These are phyloP conservation scores for Tangara arthus DNA, from an alignment of 2,797 vertebrate species.

Conservation along the genomic window DNA sequence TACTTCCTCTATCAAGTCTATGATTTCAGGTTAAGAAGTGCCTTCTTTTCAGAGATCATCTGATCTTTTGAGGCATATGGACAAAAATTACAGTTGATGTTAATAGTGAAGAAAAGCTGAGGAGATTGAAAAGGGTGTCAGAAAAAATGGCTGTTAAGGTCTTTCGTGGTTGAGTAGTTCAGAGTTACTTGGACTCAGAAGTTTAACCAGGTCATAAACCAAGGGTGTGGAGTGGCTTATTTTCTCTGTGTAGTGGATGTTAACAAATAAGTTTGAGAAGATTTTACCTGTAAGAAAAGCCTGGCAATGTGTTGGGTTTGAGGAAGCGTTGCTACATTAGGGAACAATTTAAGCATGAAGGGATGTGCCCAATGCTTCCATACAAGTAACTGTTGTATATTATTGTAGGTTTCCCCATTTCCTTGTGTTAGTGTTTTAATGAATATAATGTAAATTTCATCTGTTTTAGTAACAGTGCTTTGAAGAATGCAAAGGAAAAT, in stretches of 20 bases:
- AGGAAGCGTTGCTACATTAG: not conserved
- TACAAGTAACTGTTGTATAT: not conserved
- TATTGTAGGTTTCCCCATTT: not conserved
- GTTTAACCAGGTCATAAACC: not conserved
- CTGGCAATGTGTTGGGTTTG: not conserved
- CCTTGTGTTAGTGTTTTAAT: not conserved
- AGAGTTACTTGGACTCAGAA: not conserved
- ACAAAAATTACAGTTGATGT: not conserved
- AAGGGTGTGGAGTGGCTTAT: not conserved
- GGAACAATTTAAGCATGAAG: not conserved
- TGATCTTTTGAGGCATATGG: not conserved
- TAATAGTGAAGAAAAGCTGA: not conserved
- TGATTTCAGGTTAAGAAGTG: not conserved
- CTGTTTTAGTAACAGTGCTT: not conserved
- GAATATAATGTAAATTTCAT: not conserved
- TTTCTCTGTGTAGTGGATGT: not conserved
- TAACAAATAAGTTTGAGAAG: not conserved
- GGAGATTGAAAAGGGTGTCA: not conserved
- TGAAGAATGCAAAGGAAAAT: not conserved
- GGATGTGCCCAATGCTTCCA: fast-evolving
- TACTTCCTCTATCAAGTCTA: not conserved
- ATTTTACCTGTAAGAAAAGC: not conserved
- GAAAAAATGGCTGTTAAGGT: not conserved
- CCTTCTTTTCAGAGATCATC: not conserved
- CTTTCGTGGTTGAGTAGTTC: not conserved